Percentiles rank a stretch among this genome's conserved stretches.
phyloP scores from a whole-genome alignment of 2,888 invertebrate species.

The Neoascia interrupta region DNA sequence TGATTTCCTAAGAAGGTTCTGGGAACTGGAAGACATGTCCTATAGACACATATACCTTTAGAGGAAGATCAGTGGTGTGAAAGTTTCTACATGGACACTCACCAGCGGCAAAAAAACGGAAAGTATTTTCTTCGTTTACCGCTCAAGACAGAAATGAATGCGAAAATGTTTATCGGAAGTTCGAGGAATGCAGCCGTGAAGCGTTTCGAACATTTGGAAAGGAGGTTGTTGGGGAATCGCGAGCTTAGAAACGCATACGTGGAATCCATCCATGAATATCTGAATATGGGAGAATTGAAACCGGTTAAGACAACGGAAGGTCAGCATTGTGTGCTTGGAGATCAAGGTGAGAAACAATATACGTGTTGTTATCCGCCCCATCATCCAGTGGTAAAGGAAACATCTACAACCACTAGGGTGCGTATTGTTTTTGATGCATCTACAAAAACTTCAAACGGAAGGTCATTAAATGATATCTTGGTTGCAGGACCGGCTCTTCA shows the following conservation, averaged over 20 bases:
- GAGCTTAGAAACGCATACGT: background rate
- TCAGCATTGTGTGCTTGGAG: background rate
- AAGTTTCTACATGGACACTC: background rate
- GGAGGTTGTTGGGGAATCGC: background rate
- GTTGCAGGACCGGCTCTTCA: slow-evolving; percentile 41
- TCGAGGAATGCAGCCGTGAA: background rate
- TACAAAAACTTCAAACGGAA: slow-evolving; percentile 72
- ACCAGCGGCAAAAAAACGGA: background rate
- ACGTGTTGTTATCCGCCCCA: slow-evolving; percentile 50
- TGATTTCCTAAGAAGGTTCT: background rate
- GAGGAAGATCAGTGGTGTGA: background rate
- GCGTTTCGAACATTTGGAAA: background rate
- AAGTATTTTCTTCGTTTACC: background rate
- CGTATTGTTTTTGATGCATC: slow-evolving; percentile 60
- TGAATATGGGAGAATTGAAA: slow-evolving; percentile 41
- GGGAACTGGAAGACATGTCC: background rate
- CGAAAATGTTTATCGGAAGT: background rate
- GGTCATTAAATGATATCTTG: slow-evolving; percentile 46
- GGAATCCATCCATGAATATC: background rate
- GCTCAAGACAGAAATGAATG: background rate
- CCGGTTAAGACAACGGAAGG: slow-evolving; percentile 4
- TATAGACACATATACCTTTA: background rate
- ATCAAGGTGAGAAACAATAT: background rate
- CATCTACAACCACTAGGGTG: slow-evolving; percentile 41
- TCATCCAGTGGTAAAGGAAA: slow-evolving; percentile 35